These are phyloP conservation scores for Hydra vulgaris DNA, from an alignment of 30 jellyfish, hydroid and myxozoan species.

Conservation along the genomic window DNA sequence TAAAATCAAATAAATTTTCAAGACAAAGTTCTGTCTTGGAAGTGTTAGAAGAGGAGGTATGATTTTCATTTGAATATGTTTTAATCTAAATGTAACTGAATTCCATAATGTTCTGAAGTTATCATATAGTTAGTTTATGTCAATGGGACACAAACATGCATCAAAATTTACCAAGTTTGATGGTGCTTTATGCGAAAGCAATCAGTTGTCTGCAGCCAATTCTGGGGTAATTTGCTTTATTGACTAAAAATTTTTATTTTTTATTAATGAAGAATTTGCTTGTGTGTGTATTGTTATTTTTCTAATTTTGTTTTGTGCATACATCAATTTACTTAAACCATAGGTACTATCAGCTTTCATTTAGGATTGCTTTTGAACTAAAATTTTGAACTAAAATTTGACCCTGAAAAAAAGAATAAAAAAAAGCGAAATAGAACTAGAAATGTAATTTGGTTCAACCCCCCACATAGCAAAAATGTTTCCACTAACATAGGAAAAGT, in stretches of 20 bases:
- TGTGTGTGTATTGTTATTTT: neutral
- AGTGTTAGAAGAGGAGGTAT: neutral
- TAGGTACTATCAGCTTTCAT: neutral
- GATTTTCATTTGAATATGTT: neutral
- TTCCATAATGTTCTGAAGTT: neutral
- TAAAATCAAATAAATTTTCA: neutral
- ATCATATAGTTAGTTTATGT: neutral
- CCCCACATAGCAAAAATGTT: neutral
- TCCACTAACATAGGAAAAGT: neutral
- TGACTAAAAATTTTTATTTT: neutral
- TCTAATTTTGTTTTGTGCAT: neutral
- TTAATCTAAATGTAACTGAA: neutral
- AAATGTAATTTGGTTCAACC: neutral
- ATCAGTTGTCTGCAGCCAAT: neutral
- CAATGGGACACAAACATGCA: neutral
- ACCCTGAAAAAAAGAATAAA: neutral
- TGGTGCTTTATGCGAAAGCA: neutral
- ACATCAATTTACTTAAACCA: neutral
- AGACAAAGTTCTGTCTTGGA: neutral
- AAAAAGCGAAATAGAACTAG: neutral
- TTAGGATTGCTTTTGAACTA: neutral
- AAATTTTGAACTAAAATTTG: neutral
- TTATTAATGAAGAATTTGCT: neutral
- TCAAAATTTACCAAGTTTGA: neutral
- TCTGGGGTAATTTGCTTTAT: neutral